Conservation (phyloP, 2,797 vertebrate species). For the Xiphophorus birchmanni region DNA sequence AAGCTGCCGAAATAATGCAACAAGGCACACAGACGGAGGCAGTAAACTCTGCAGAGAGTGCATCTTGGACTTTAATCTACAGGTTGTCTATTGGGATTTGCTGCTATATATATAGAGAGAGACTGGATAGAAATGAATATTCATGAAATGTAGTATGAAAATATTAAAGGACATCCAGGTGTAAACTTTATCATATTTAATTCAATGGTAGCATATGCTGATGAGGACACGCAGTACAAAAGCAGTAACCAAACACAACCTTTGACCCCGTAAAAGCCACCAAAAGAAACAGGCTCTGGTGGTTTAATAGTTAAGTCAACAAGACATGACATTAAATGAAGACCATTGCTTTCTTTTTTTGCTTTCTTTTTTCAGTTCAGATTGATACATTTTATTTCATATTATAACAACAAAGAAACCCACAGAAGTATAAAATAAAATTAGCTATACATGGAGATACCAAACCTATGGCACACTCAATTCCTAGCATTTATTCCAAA, state of each 20-base stretch:
- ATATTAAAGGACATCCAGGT: not conserved
- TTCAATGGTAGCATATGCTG: slow-evolving; percentile 73
- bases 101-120: not conserved
- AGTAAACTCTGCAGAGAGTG: not conserved
- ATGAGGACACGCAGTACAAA: slow-evolving; percentile 76
- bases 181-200: slow-evolving; percentile 72
- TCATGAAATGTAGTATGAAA: not conserved
- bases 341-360: slow-evolving; percentile 33
- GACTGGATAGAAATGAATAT: not conserved
- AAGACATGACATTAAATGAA: slow-evolving; percentile 31
- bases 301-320: slow-evolving; percentile 37
- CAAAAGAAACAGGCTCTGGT: slow-evolving; percentile 28
- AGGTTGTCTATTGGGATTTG: not conserved
- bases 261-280: slow-evolving; percentile 69
- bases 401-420: slow-evolving; percentile 69
- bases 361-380: slow-evolving; percentile 47
- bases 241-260: slow-evolving; percentile 70
- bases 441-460: slow-evolving; percentile 43
- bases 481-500: slow-evolving; percentile 53
- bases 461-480: slow-evolving; percentile 56
- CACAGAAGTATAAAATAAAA: slow-evolving; percentile 47
- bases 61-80: not conserved
- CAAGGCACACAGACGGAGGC: not conserved
- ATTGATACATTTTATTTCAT: slow-evolving; percentile 63
- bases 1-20: slow-evolving; percentile 22